Evolutionary conservation across 2,888 invertebrate species (phyloP).

Genomic region (Strigamia transsilvanica): DNA sequence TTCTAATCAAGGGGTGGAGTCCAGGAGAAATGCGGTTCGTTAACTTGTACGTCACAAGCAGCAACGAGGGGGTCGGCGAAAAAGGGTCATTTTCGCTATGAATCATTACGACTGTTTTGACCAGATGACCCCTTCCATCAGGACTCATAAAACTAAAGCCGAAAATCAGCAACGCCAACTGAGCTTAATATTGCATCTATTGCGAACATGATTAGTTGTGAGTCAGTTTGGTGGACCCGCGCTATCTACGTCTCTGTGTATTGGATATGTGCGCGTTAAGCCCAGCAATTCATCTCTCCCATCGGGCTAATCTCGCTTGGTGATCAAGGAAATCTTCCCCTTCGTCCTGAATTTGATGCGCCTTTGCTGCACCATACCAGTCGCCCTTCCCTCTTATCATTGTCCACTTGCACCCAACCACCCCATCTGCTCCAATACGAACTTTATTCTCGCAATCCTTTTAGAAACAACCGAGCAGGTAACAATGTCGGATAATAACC

Average conservation of each 20-base stretch:
- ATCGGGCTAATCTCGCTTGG: neutral
- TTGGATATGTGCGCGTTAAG: constrained; percentile 2
- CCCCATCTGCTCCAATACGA: neutral
- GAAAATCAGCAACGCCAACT: neutral
- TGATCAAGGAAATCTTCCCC: constrained; percentile 8
- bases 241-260: constrained; percentile 2
- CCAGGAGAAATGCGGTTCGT: neutral
- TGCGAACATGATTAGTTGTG: constrained; percentile 2
- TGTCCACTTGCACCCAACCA: neutral
- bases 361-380: neutral
- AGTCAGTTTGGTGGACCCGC: constrained; percentile 2
- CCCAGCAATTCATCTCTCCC: constrained; percentile 3
- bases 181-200: constrained; percentile 2
- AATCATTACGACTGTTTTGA: neutral
- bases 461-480: neutral
- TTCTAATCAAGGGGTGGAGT: constrained; percentile 3
- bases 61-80: neutral
- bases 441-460: neutral
- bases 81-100: neutral
- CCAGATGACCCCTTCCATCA: neutral
- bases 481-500: neutral
- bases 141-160: constrained; percentile 2
- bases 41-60: neutral
- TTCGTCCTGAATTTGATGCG: constrained; percentile 2
- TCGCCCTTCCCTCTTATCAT: constrained; percentile 3